Evolutionary conservation across 2,113 vertebrate species (phyloP).

Genomic region (Tonatia bakeri): DNA sequence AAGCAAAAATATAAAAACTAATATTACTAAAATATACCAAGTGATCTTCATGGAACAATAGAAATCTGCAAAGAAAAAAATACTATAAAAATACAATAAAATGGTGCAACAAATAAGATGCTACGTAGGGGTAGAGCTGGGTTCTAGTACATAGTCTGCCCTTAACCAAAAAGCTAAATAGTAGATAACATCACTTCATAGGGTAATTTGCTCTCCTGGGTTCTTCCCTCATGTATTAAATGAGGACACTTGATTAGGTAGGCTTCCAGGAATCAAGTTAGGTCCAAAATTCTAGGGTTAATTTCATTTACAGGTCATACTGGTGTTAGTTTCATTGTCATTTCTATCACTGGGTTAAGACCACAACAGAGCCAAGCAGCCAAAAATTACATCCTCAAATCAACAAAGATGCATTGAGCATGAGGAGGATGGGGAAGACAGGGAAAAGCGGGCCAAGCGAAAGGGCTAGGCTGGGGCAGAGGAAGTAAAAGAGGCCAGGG

Average conservation of each 20-base stretch:
- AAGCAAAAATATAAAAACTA: conserved; percentile 73
- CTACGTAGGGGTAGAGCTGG: neutral
- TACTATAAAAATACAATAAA: conserved; percentile 51
- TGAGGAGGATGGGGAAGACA: neutral
- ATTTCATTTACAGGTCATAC: neutral
- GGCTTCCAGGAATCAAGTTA: neutral
- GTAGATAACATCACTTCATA: neutral
- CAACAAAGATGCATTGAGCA: neutral
- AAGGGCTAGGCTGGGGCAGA: neutral
- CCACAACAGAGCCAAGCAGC: neutral
- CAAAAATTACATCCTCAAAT: neutral
- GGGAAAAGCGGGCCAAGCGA: neutral
- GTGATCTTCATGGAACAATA: conserved; percentile 73
- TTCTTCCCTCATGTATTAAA: neutral
- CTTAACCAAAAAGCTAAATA: neutral
- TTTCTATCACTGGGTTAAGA: neutral
- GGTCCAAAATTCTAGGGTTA: neutral
- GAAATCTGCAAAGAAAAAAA: conserved; percentile 75
- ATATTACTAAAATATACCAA: conserved; percentile 78
- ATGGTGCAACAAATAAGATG: neutral
- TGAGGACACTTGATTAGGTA: neutral
- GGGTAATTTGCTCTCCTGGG: neutral
- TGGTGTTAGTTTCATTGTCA: neutral
- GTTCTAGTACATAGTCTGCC: neutral
- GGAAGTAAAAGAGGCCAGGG: neutral